Base-by-base conservation (phyloP, 2,113 vertebrate genomes). In the Rhynchopsitta pachyrhyncha region DNA sequence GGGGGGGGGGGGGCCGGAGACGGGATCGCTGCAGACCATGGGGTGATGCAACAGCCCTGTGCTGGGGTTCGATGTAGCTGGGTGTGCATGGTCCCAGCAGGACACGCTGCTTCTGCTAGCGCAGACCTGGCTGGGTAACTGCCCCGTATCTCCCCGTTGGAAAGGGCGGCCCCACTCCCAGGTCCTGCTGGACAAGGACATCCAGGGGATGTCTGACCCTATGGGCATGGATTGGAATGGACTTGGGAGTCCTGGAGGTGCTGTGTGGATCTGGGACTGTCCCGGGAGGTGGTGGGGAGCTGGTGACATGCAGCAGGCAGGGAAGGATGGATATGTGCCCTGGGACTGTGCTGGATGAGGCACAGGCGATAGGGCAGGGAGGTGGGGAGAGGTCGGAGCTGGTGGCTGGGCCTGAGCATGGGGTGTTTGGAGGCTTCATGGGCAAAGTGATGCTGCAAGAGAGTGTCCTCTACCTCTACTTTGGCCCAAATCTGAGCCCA, bases 141-240 rank as follows among this genome's bases (percentile, higher is more conserved):
- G 44, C 10, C 13, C 63, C 3, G 2, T 6, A 3, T 11, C 12
- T 29, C 33, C 16, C 0, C 1, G 23, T 19, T 31, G 70, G 63
- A 49, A 39, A 23, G 9, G 9, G 29, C 1, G 2, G 28, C 33
- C 15, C 41, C n/a, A 4, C 17, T 2, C 3, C 17, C 3, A 6
- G 23, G 6, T 55, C 15, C 22, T 4, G 3, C 9, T 6, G 33
- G 57, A 35, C 1, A 2, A 17, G 55, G 46, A 39, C 4, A 23
- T 20, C 35, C 68, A 10, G 11, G 57, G 66, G 28, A 55, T 28
- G 64, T 19, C 47, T 11, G 52, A 12, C 1, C 1, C 0, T 31
- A 59, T 41, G 35, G 24, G 7, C 42, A 3, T 11, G 37, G 11
- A 7, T 35, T 0, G 2, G 85, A 53, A 53, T 67, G 46, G 55